These are phyloP conservation scores for Willowsia nigromaculata DNA, from an alignment of 2,888 invertebrate genomes.

Conservation along the genomic window DNA sequence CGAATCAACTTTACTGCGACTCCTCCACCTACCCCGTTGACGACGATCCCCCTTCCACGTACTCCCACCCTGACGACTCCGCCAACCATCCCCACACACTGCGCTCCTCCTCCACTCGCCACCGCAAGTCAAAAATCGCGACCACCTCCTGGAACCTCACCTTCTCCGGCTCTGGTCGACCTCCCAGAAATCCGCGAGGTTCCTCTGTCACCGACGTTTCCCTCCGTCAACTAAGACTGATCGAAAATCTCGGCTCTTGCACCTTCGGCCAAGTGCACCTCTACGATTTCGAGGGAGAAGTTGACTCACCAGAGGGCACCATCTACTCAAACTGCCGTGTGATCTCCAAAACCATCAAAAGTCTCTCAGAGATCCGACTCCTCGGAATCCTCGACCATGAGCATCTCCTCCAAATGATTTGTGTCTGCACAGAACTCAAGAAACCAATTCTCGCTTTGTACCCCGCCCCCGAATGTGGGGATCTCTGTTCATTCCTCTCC, in stretches of 20 bases:
- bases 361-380: slow-evolving; percentile 77
- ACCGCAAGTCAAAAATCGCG: slow-evolving; percentile 72
- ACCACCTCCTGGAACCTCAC: slow-evolving; percentile 76
- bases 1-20: slow-evolving; percentile 73
- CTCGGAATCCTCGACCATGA: slow-evolving; percentile 78
- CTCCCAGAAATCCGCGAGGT: slow-evolving; percentile 76
- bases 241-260: slow-evolving; percentile 78
- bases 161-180: slow-evolving; percentile 74
- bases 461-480: slow-evolving; percentile 78
- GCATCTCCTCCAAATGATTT: slow-evolving; percentile 77
- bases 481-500: slow-evolving; percentile 78
- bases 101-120: slow-evolving; percentile 71
- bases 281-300: slow-evolving; percentile 79
- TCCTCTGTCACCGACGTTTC: slow-evolving; percentile 78
- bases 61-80: neutral
- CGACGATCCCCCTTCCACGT: too few species aligned
- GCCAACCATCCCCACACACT: neutral
- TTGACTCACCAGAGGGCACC: slow-evolving; percentile 77
- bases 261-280: slow-evolving; percentile 78
- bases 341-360: slow-evolving; percentile 79
- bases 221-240: slow-evolving; percentile 79
- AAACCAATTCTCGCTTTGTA: slow-evolving; percentile 76
- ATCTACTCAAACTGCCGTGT: slow-evolving; percentile 78
- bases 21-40: slow-evolving; percentile 20
- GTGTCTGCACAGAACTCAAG: slow-evolving; percentile 77